Evolutionary conservation across 2,113 vertebrate species (phyloP), one percentile per base, ranked within the genome.

Genomic region (Hassar affinis): DNA sequence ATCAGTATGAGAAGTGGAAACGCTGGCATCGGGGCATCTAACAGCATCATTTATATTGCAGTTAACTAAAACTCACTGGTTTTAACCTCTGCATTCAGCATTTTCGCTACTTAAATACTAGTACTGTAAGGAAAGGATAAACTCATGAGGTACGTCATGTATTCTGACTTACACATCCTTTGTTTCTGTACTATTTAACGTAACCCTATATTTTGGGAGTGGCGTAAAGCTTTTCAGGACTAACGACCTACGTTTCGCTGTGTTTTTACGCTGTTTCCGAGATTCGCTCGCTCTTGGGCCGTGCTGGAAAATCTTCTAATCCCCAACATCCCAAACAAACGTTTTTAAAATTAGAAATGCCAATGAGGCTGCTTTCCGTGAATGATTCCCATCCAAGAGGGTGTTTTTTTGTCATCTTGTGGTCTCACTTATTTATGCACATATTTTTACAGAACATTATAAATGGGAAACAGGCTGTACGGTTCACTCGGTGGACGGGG

Each of bases 371-470:
- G 35, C 17, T 61, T 30, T 59, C 66, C 20, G 30, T 27, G 69
- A 49, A 47, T 59, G 66, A 42, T 33, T n/a, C 27, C 42, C 35
- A 56, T 59, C 35, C 4, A 38, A 71, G 25, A n/a, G 30, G 78
- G 78, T 81, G 5, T 30, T 59, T 68, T 30, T 69, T 72, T 59
- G 52, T 4, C 17, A 27, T 66, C 66, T 45, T 59, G 64, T 47
- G 68, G 69, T 74, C 51, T 76, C 30, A 7, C 11, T 71, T 33
- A 47, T 80, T 66, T 64, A 52, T 33, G 68, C 42, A 47, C 45
- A 54, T 79, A 17, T 68, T 79, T 78, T 78, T 79, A 76, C 59
- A 80, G 54, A 80, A 77, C 47, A 49, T 62, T 42, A 77, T 22
- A 69, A 79, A 47, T 6, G 18, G 33, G 4, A 80, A 75, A 80